Base-by-base conservation (phyloP, 2,113 vertebrate genomes). In the Microcebus ravelobensis region DNA sequence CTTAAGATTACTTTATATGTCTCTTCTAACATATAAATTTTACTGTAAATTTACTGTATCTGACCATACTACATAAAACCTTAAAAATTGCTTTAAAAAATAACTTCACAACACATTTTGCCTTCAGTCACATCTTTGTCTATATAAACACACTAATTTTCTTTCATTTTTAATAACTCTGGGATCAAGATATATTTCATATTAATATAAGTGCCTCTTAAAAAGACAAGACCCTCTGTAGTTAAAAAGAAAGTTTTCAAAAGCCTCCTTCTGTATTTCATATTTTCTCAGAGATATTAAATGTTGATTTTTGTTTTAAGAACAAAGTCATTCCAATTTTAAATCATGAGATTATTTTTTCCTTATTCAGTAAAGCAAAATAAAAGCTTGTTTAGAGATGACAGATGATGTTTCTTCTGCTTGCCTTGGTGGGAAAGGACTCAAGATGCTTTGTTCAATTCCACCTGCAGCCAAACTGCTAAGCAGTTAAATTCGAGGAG, bases 401-500 rank as follows among this genome's bases (percentile, higher is more conserved):
- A 0, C 1, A 50, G 39, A 39, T 63, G 87, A 76, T 13, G 5
- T 8, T 67, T 90, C 52, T 63, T 91, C 87, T 82, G 71, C 31
- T 4, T 3, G n/a, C 86, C 92, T 27, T 7, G 84, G 70, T 97
- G 96, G 97, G 95, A 97, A 97, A 81, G 63, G 71, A 88, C 63
- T 89, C 36, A 71, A 55, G 48, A 20, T 1, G 2, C 52, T 74
- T 91, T 84, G 42, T 74, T 86, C 34, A 94, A 80, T 73, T 98
- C 76, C 77, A 96, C 52, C 95, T 79, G 90, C 87, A 98, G 97
- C 94, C 97, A 91, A 98, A 93, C 61, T 97, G 85, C 55, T 11
- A 97, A 95, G 97, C 94, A 97, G 98, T 97, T 98, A 97, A 98
- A 97, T 89, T 91, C 97, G 52, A 80, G 76, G 84, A 96, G 98